These are phyloP conservation scores for Hylomyscus alleni DNA, from an alignment of 2,797 vertebrate genomes.

Conservation along the genomic window DNA sequence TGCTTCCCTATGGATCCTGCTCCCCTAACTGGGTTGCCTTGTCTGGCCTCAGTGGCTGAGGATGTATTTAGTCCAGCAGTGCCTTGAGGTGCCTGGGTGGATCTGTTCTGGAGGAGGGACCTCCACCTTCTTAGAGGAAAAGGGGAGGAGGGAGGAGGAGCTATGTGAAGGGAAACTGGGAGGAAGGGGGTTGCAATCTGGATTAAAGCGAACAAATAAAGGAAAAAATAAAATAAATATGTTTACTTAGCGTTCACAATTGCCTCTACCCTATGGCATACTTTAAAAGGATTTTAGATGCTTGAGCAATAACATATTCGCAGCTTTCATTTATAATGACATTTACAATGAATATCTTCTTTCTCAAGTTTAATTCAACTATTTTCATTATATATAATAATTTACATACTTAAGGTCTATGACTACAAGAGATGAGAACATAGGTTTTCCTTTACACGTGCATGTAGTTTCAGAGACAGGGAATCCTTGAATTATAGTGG, in stretches of 20 bases:
- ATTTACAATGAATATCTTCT: slow-evolving; percentile 52
- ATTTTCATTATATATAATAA: slow-evolving; percentile 59
- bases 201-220: neutral
- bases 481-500: slow-evolving; percentile 38
- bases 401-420: slow-evolving; percentile 40
- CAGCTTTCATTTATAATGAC: slow-evolving; percentile 42
- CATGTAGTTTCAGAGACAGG: slow-evolving; percentile 30
- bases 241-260: slow-evolving; percentile 28
- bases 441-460: slow-evolving; percentile 43
- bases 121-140: neutral
- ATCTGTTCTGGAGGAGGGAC: neutral
- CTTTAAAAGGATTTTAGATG: slow-evolving; percentile 34
- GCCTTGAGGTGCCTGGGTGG: neutral
- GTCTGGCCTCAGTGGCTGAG: neutral
- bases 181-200: neutral
- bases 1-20: neutral
- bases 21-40: neutral
- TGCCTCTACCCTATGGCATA: neutral
- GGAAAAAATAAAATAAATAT: neutral
- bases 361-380: slow-evolving; percentile 45
- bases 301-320: slow-evolving; percentile 54
- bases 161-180: neutral
- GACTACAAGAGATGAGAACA: slow-evolving; percentile 28
- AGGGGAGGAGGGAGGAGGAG: neutral
- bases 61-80: neutral